Evolutionary conservation across 2,797 vertebrate species (phyloP), one percentile per base, ranked within the genome.

Genomic region (Semotilus atromaculatus): DNA sequence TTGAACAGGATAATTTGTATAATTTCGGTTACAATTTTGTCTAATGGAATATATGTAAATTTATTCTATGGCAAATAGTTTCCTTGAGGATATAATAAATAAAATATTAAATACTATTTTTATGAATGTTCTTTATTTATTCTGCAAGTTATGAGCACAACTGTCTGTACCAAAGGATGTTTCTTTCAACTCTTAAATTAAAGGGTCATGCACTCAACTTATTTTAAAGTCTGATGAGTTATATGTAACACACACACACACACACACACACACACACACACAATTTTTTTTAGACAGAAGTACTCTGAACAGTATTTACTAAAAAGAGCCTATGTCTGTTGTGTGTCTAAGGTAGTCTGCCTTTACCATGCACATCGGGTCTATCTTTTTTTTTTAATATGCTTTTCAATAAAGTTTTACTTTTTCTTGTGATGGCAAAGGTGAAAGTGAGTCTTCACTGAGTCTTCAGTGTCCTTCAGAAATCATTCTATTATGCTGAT

Each of bases 221-320:
- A 94, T 94, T 94, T 94, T 91, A 94, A 91, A 92, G 92, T 93
- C 92, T 91, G 88, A 70, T 93, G 93, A 87, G 76, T 83, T 89
- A 89, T 79, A 84, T 85, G 85, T 66, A 67, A 29, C 36, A 58
- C 84, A 85, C 55, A 82, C 72, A 72, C 70, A 85, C 74, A 80
- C 72, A 88, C 62, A 87, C 67, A n/a, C 7, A n/a, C 80, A 62
- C 70, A 64, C 83, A 84, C 53, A 82, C 76, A 71, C 40, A 11
- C 40, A 31, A 1, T 1, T 31, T 64, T 70, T 68, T 55, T 53
- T 16, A 60, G 8, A 58, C 23, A 38, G 31, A 29, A 43, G 38
- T 45, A 29, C 18, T 85, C 31, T 38, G 26, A 7, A 4, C 9
- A 23, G 53, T 70, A 51, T 60, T 60, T 76, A 76, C 51, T 38